Percentiles rank a stretch among this genome's conserved stretches.
These are phyloP conservation scores for Puffinus mauretanicus DNA, from an alignment of 2,113 vertebrate species.

Conservation along the genomic window DNA sequence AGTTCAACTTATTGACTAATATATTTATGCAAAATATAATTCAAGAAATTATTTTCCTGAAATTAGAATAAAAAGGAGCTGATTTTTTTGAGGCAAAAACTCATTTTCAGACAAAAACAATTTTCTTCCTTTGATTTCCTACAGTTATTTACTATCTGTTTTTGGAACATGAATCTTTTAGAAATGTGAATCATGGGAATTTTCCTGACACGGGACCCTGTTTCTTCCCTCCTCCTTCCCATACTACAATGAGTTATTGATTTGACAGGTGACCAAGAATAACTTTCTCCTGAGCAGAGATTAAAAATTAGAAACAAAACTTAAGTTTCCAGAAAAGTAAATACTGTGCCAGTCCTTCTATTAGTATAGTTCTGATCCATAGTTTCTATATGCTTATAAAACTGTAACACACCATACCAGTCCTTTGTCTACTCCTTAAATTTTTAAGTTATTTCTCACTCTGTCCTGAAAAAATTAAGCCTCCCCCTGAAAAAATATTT, in stretches of 20 bases:
- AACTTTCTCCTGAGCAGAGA: not conserved
- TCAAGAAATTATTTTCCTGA: not conserved
- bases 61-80: not conserved
- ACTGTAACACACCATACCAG: rapidly evolving
- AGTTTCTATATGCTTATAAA: not conserved
- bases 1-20: not conserved
- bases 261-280: not conserved
- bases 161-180: not conserved
- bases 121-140: not conserved
- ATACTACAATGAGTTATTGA: not conserved
- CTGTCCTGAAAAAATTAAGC: not conserved
- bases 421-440: not conserved
- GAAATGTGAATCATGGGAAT: not conserved
- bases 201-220: not conserved
- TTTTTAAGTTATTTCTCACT: not conserved
- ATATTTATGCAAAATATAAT: not conserved
- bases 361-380: not conserved
- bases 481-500: not conserved
- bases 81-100: not conserved
- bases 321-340: not conserved
- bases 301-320: not conserved
- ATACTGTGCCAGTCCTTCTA: not conserved
- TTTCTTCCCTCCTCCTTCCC: not conserved
- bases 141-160: not conserved
- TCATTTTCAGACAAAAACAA: not conserved